Percentiles rank a stretch among this genome's conserved stretches.
Evolutionary conservation across 35 echinoderm and acorn worm species (phyloP).

Genomic region (Hemicentrotus pulcherrimus): DNA sequence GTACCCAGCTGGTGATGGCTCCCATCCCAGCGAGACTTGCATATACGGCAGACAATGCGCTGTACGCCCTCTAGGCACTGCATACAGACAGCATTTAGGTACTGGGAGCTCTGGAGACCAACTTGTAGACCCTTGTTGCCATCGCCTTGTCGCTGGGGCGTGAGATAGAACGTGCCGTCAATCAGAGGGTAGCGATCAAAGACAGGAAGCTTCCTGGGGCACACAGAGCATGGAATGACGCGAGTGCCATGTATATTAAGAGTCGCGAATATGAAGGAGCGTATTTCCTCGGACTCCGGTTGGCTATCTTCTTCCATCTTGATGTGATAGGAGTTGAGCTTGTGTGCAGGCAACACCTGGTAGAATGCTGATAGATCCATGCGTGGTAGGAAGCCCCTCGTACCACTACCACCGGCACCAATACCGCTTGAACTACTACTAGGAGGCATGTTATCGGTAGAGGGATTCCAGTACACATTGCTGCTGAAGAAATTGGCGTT

Average conservation of each 20-base stretch:
- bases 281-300: constrained; percentile 90
- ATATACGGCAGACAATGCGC: constrained; percentile 90
- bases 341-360: constrained; percentile 87
- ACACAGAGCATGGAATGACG: constrained; percentile 80
- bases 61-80: constrained; percentile 94
- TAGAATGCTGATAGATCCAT: constrained; percentile 92
- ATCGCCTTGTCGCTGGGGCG: constrained; percentile 83
- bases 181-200: constrained; percentile 99
- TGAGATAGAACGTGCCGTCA: constrained; percentile 97
- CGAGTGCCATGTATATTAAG: constrained; percentile 69
- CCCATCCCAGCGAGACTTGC: constrained; percentile 98
- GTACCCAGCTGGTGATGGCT: constrained; percentile 99
- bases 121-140: constrained; percentile 66
- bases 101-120: constrained; percentile 71
- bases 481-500: constrained; percentile 22
- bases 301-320: constrained; percentile 96
- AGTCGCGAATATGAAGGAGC: constrained; percentile 85
- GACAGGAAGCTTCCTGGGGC: constrained; percentile 75
- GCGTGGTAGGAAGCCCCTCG: constrained; percentile 74
- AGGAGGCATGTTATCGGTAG: constrained; percentile 7
- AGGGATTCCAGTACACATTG: neutral
- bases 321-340: constrained; percentile 97
- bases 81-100: constrained; percentile 96
- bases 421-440: neutral
- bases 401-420: neutral